These are phyloP conservation scores for Porites lobata DNA, from an alignment of 92 coral and sea anemone species.

Conservation along the genomic window DNA sequence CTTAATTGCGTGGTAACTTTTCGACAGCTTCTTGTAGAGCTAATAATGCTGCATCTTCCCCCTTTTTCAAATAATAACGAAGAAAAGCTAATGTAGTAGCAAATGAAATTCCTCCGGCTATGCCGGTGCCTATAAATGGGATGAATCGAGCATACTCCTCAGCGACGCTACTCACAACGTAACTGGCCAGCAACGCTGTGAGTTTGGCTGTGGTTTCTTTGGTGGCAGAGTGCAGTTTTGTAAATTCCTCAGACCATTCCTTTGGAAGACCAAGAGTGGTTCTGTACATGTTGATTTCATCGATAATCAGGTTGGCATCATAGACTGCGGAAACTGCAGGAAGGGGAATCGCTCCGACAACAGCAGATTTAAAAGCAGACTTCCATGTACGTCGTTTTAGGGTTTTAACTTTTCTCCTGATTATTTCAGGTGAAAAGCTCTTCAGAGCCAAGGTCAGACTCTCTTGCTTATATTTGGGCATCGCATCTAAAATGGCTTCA, in stretches of 20 bases:
- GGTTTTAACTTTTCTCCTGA: slow-evolving; percentile 55
- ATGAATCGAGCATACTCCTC: slow-evolving; percentile 52
- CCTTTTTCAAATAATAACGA: background rate
- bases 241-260: slow-evolving; percentile 23
- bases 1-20: slow-evolving; percentile 10
- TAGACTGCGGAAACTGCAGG: slow-evolving; percentile 42
- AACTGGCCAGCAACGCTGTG: slow-evolving; percentile 1
- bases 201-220: slow-evolving; percentile 28
- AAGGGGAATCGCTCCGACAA: slow-evolving; percentile 32
- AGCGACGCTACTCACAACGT: slow-evolving; percentile 9
- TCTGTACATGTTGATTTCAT: slow-evolving; percentile 40
- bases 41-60: slow-evolving; percentile 39
- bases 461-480: slow-evolving; percentile 40
- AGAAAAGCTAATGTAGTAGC: slow-evolving; percentile 30
- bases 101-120: slow-evolving; percentile 55
- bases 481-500: slow-evolving; percentile 53
- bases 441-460: slow-evolving; percentile 39
- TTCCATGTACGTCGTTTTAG: slow-evolving; percentile 44
- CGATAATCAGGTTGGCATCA: slow-evolving; percentile 23
- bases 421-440: slow-evolving; percentile 34
- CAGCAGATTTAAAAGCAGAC: slow-evolving; percentile 49
- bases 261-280: slow-evolving; percentile 59
- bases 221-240: slow-evolving; percentile 1
- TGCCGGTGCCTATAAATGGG: slow-evolving; percentile 32
- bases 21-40: slow-evolving; percentile 23